phyloP scores from a whole-genome alignment of 1,140 invertebrate genomes.

The Matsumurasca onukii region DNA sequence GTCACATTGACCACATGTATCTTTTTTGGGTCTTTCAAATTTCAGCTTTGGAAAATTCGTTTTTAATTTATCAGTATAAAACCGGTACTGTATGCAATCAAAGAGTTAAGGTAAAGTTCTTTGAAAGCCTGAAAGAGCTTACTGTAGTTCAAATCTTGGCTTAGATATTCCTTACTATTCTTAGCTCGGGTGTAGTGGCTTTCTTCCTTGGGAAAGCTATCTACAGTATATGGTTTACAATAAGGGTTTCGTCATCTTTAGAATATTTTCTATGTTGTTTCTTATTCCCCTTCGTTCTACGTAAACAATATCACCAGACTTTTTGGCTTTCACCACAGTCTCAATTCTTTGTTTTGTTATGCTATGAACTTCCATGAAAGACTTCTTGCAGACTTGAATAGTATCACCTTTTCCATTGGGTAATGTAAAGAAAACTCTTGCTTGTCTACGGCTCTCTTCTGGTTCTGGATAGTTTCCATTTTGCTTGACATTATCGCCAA shows the following conservation, averaged over 20 bases:
- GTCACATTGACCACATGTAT: slow-evolving; percentile 28
- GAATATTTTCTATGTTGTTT: slow-evolving; percentile 27
- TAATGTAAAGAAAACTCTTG: neutral
- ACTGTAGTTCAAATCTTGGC: slow-evolving; percentile 20
- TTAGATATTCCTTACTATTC: slow-evolving; percentile 12
- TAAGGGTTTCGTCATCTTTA: slow-evolving; percentile 10
- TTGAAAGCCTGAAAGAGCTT: slow-evolving; percentile 13
- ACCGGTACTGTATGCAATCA: slow-evolving; percentile 4
- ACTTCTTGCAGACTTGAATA: neutral
- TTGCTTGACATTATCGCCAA: neutral
- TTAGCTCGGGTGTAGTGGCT: slow-evolving; percentile 22
- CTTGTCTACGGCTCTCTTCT: neutral
- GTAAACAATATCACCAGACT: slow-evolving; percentile 16
- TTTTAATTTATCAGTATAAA: slow-evolving; percentile 24
- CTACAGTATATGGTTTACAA: slow-evolving; percentile 21
- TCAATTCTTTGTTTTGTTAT: slow-evolving; percentile 1
- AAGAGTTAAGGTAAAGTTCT: neutral
- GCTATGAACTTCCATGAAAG: neutral
- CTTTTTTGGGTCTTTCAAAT: slow-evolving; percentile 26
- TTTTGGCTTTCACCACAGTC: slow-evolving; percentile 27
- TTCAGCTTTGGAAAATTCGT: slow-evolving; percentile 18
- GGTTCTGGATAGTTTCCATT: neutral
- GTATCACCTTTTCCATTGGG: neutral
- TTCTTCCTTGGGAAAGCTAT: slow-evolving; percentile 26
- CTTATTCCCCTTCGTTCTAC: slow-evolving; percentile 27